Base-by-base conservation (phyloP, 2,113 vertebrate genomes). In the Gymnogyps californianus region DNA sequence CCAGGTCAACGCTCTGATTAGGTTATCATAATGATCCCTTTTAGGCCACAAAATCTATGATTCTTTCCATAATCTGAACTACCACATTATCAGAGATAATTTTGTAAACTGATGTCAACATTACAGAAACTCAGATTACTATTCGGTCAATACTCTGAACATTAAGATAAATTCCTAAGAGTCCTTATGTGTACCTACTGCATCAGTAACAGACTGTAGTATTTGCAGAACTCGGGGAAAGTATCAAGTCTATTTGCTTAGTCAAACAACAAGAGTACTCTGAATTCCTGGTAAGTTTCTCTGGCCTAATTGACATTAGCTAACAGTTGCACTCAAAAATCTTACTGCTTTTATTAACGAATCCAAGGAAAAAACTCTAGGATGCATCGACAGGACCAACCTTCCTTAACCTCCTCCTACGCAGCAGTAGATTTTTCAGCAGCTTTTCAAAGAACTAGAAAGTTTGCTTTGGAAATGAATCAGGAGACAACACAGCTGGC, bases 81-180 rank as follows among this genome's bases (percentile, higher is more conserved):
- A 96, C 32, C 62, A 88, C 29, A 81, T 74, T 91, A 94, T 83
- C 83, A 89, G 70, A 92, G 51, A 86, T 83, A 95, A 86, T 89
- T 93, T 7, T 74, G 55, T 78, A 88, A 96, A 88, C 69, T 71
- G 29, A 92, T 86, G 89, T 87, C 70, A 94, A 82, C 83, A 81
- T 85, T 55, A 72, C 38, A 79, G 76, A 81, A 92, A 89, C 76
- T 89, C 46, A 77, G 85, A 90, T 90, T 81, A 90, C 51, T 55
- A 49, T 78, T 83, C 1, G 0, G 81, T 93, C 95, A 75, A 86
- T 96, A 93, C 36, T 64, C 44, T 58, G 47, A 89, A 42, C 62
- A 76, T 91, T 83, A 76, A 85, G 87, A 95, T n/a, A 91, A 91
- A 96, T 74, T 92, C 80, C 90, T 81, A 52, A 25, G 92, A 83